Evolutionary conservation across 2,797 vertebrate species (phyloP).

Genomic region (Crypturellus tataupa): DNA sequence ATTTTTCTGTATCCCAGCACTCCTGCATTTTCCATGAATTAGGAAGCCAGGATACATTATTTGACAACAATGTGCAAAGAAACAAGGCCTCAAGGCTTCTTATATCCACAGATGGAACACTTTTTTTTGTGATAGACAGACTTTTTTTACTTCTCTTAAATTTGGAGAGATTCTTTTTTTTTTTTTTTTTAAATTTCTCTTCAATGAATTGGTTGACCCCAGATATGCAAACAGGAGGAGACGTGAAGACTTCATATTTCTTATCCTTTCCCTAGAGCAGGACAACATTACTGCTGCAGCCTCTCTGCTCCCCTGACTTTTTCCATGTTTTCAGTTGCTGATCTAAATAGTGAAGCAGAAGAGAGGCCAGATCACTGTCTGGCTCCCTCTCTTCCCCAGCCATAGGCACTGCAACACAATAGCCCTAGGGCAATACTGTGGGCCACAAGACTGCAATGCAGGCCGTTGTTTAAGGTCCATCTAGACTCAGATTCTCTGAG

Average conservation of each 20-base stretch:
- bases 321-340: accelerated
- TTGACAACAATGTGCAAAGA: not conserved
- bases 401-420: not conserved
- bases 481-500: not conserved
- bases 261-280: not conserved
- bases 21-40: not conserved
- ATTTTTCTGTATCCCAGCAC: accelerated
- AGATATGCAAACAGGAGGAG: not conserved
- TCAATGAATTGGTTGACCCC: not conserved
- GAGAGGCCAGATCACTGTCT: not conserved
- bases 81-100: not conserved
- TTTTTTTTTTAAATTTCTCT: too few relatives aligned
- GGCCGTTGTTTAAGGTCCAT: not conserved
- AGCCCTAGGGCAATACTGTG: not conserved
- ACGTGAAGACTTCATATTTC: not conserved
- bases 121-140: not conserved
- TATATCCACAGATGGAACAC: not conserved
- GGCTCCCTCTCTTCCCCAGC: not conserved
- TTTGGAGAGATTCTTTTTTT: not conserved
- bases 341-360: not conserved
- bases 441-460: not conserved
- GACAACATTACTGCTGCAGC: not conserved
- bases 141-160: not conserved
- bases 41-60: not conserved
- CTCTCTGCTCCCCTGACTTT: not conserved